Evolutionary conservation across 1,140 invertebrate species (phyloP), one percentile per base, ranked within the genome.

Genomic region (Mactra quadrangularis): DNA sequence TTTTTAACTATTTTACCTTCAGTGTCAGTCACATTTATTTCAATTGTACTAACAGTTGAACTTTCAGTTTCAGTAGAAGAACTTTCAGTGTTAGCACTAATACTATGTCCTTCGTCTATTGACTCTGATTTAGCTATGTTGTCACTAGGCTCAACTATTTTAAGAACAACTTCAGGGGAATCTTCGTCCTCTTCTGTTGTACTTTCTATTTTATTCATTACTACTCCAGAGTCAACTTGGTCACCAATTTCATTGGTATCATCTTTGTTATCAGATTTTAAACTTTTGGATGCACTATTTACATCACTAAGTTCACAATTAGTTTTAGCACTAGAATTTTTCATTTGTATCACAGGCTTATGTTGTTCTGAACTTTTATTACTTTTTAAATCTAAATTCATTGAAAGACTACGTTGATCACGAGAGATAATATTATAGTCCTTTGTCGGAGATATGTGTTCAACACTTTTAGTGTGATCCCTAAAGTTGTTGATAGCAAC

Each of bases 11-110:
- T 59, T 22, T 59, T 25, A 59, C 31, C 31, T n/a, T 75, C 72
- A 19, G 72, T 41, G n/a, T 75, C 72, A 57, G 72, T 75, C 0
- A 75, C 57, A 75, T 53, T 75, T 33, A 75, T 75, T 62, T 33
- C n/a, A 27, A 75, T 60, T 35, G 33, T 41, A 7, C 31, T 55
- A 17, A n/a, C 25, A 29, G 45, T 17, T n/a, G 7, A 7, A 41
- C 31, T 29, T 31, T 25, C 3, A 27, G 7, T 22, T 13, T 71
- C 15, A 38, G 33, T 3, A 22, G 6, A 15, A 13, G 9, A 25
- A 19, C 25, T 13, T 6, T 55, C 6, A 22, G 25, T 55, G 53
- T 55, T 6, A 9, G 13, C 53, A 9, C 53, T 19, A 19, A 19
- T 55, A 47, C 45, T 47, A 19, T 47, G 45, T 57, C 7, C 55